A percentile compares a stretch with the other conserved stretches of the same genome.
phyloP scores from a whole-genome alignment of 1,140 invertebrate species.

The Drosophila neocordata region DNA sequence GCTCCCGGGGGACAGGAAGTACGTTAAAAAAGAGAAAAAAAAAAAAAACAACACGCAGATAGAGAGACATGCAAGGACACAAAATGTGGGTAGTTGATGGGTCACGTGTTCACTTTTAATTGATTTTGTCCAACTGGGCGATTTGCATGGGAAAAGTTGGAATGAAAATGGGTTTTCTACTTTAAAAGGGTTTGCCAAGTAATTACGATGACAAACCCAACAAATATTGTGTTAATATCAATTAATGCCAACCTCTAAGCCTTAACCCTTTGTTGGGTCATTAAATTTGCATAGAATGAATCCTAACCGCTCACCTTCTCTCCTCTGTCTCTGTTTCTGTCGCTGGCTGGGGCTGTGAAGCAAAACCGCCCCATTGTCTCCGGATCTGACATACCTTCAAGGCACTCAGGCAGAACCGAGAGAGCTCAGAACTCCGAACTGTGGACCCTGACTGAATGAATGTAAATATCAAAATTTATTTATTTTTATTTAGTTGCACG shows the following conservation, averaged over 20 bases:
- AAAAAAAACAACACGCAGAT: too few relatives aligned
- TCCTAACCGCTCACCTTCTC: conserved; percentile 5
- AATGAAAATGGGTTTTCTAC: conserved; percentile 26
- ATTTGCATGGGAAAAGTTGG: conserved; percentile 68
- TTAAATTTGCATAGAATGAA: conserved; percentile 71
- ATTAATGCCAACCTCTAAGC: conserved; percentile 54
- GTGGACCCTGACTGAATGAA: conserved; percentile 26
- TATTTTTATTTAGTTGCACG: conserved; percentile 77
- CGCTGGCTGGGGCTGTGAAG: conserved; percentile 33
- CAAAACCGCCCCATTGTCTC: conserved; percentile 71
- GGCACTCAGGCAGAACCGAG: conserved; percentile 50
- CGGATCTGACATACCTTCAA: conserved; percentile 53
- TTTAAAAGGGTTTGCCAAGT: conserved; percentile 53
- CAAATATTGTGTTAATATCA: conserved; percentile 76
- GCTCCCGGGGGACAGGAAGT: conserved; percentile 62
- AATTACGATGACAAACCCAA: conserved; percentile 53
- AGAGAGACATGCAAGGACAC: conserved; percentile 43
- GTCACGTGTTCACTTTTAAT: conserved; percentile 73
- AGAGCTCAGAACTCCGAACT: conserved; percentile 17
- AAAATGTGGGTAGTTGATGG: conserved; percentile 60
- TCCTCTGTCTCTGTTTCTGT: neutral
- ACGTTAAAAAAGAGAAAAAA: conserved; percentile 29
- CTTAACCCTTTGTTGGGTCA: conserved; percentile 57
- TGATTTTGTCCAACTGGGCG: conserved; percentile 59
- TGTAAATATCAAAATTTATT: conserved; percentile 73